Percentiles rank a stretch among this genome's conserved stretches.
Conservation (phyloP, 1,140 invertebrate species). For the Cepaea nemoralis region DNA sequence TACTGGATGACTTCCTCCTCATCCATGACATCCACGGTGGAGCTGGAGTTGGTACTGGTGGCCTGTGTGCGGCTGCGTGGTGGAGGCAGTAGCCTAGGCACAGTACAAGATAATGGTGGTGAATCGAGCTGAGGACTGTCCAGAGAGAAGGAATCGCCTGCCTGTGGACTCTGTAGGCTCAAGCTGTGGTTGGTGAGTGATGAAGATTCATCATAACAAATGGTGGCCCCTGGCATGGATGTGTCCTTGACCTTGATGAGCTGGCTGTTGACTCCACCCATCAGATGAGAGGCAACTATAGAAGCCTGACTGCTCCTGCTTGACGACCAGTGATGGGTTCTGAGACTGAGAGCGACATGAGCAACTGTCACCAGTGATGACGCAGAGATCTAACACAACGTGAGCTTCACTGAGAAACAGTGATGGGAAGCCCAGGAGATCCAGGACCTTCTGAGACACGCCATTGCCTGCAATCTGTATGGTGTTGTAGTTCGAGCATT, state of each 20-base stretch:
- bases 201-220: not conserved
- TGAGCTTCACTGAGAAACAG: not conserved
- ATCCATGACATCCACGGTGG: not conserved
- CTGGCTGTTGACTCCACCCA: not conserved
- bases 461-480: slow-evolving; percentile 28
- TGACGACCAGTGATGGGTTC: not conserved
- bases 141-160: not conserved
- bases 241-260: not conserved
- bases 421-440: slow-evolving; percentile 29
- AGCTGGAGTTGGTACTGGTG: not conserved
- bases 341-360: not conserved
- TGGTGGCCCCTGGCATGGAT: not conserved
- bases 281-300: slow-evolving; percentile 7
- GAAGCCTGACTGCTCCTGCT: slow-evolving; percentile 3
- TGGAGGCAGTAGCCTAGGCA: not conserved
- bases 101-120: not conserved
- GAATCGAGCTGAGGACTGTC: not conserved
- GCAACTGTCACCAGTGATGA: slow-evolving; percentile 3
- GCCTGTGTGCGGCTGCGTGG: not conserved
- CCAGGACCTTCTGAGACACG: slow-evolving; percentile 25
- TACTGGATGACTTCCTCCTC: slow-evolving; percentile 7
- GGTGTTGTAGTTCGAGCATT: slow-evolving; percentile 32
- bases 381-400: slow-evolving; percentile 1
- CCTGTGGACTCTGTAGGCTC: not conserved
- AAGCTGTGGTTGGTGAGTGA: not conserved